Percentiles rank a stretch among this genome's conserved stretches.
These are phyloP conservation scores for Hepsetus odoe DNA, from an alignment of 2,113 vertebrate species.

Conservation along the genomic window DNA sequence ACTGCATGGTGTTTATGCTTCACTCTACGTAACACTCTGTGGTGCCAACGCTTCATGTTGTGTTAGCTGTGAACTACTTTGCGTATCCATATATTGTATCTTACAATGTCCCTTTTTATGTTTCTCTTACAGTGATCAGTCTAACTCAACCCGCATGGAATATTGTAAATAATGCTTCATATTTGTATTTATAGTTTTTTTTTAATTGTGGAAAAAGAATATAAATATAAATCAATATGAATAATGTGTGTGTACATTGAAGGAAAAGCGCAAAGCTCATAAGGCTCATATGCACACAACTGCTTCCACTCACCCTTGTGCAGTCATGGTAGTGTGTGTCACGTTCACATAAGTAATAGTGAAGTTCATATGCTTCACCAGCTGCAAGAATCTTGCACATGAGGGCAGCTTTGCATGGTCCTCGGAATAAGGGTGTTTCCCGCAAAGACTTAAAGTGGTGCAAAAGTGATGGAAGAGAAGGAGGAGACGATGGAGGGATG, in stretches of 20 bases:
- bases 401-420: slow-evolving; percentile 77
- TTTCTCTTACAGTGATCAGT: slow-evolving; percentile 91
- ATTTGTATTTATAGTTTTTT: slow-evolving; percentile 95
- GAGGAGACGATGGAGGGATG: slow-evolving; percentile 62
- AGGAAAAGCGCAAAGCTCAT: slow-evolving; percentile 70
- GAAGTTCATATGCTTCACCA: slow-evolving; percentile 62
- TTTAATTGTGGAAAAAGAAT: slow-evolving; percentile 54
- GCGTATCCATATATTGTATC: slow-evolving; percentile 33
- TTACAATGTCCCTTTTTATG: slow-evolving; percentile 60
- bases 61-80: slow-evolving; percentile 24
- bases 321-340: slow-evolving; percentile 50
- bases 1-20: slow-evolving; percentile 31
- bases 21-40: slow-evolving; percentile 18
- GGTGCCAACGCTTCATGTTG: background rate
- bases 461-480: slow-evolving; percentile 22
- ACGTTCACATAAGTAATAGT: slow-evolving; percentile 62
- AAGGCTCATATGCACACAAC: slow-evolving; percentile 76
- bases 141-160: slow-evolving; percentile 96
- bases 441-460: slow-evolving; percentile 75
- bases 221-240: slow-evolving; percentile 69
- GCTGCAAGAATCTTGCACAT: slow-evolving; percentile 42
- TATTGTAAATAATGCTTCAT: slow-evolving; percentile 95
- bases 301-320: slow-evolving; percentile 80
- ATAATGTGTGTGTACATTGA: slow-evolving; percentile 67
- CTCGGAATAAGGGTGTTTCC: slow-evolving; percentile 82